Conservation (phyloP, 2,113 vertebrate species). For the Barnardius zonarius region DNA sequence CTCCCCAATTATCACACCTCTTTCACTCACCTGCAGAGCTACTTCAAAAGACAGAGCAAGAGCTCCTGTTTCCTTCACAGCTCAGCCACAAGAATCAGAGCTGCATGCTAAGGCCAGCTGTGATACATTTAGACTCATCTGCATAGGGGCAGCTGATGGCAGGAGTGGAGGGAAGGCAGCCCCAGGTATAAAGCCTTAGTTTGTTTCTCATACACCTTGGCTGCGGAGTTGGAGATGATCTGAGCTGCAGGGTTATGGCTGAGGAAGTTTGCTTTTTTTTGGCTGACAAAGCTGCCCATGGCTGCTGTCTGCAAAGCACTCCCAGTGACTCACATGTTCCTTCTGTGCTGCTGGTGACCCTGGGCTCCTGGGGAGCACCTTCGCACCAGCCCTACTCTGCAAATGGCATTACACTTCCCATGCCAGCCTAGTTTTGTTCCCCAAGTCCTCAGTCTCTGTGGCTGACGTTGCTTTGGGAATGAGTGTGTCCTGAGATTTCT, state of each 20-base stretch:
- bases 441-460: background rate
- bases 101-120: background rate
- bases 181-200: background rate
- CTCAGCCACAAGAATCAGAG: background rate
- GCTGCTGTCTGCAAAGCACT: background rate
- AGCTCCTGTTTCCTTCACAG: background rate
- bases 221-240: background rate
- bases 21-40: background rate
- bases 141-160: background rate
- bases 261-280: background rate
- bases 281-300: accelerated
- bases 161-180: background rate
- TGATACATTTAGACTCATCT: background rate
- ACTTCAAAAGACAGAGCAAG: background rate
- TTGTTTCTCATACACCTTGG: background rate
- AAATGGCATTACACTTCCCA: background rate
- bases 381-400: background rate
- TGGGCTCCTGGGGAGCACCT: background rate
- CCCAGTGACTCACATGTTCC: accelerated
- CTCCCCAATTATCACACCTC: background rate
- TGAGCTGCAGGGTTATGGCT: background rate
- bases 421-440: background rate
- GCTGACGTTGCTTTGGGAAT: background rate
- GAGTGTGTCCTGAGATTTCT: background rate
- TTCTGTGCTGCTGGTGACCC: background rate